These are phyloP conservation scores for Drosophila repletoides DNA, from an alignment of 1,140 invertebrate species.

Conservation along the genomic window DNA sequence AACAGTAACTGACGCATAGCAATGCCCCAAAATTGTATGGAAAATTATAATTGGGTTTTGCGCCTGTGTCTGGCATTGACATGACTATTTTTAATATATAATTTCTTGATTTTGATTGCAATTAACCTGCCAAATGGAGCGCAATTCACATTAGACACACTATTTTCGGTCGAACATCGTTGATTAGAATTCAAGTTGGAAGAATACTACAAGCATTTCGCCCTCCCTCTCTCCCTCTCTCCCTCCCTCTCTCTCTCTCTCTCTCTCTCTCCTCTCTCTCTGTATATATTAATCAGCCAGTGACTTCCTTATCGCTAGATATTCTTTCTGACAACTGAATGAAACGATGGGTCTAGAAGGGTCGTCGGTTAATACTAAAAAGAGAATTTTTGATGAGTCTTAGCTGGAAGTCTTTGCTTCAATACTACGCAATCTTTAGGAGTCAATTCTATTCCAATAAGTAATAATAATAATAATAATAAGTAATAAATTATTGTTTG, in stretches of 20 bases:
- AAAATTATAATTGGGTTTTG: conserved; percentile 25
- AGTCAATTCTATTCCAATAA: too few relatives aligned
- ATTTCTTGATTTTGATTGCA: conserved; percentile 27
- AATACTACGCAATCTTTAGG: too few relatives aligned
- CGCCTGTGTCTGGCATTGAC: conserved; percentile 33
- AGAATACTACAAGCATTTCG: too few relatives aligned
- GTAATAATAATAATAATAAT: too few relatives aligned
- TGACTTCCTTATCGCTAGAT: conserved; percentile 12
- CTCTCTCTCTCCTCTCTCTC: too few relatives aligned
- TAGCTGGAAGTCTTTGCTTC: too few relatives aligned
- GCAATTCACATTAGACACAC: conserved; percentile 12
- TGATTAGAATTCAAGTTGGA: conserved; percentile 38
- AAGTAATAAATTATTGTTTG: too few relatives aligned
- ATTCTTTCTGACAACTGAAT: background rate
- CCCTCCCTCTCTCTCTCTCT: too few relatives aligned
- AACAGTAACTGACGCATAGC: conserved; percentile 19
- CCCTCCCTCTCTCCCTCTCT: too few relatives aligned
- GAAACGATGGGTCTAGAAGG: too few relatives aligned
- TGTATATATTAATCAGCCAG: background rate
- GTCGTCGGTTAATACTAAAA: too few relatives aligned
- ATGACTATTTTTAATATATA: conserved; percentile 39
- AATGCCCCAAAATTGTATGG: conserved; percentile 7
- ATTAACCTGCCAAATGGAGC: conserved; percentile 45
- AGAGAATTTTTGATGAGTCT: too few relatives aligned
- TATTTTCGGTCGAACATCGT: conserved; percentile 9